Conservation (phyloP, 2,113 vertebrate genomes). For the Rallus limicola region DNA sequence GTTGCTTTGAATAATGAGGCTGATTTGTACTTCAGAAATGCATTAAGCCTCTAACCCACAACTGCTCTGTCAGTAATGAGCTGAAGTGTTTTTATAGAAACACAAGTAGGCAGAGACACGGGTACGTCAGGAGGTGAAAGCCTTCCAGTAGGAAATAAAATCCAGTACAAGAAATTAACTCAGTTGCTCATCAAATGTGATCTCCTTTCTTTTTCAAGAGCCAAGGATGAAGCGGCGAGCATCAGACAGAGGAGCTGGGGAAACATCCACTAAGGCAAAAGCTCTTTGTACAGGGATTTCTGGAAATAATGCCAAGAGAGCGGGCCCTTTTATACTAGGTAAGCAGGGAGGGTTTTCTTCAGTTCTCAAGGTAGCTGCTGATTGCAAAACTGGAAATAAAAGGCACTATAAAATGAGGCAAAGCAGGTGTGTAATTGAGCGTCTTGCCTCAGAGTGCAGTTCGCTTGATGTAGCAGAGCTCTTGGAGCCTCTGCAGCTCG, state of each 20-base stretch:
- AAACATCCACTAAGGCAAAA: slow-evolving; percentile 90
- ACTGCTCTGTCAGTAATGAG: slow-evolving; percentile 4
- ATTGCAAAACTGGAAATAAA: background rate
- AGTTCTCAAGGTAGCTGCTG: background rate
- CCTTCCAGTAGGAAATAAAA: background rate
- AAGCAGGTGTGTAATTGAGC: background rate
- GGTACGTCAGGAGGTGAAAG: slow-evolving; percentile 13
- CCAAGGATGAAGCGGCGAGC: slow-evolving; percentile 96
- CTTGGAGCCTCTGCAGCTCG: background rate
- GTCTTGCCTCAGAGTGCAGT: background rate
- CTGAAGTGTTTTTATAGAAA: background rate
- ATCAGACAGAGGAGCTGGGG: slow-evolving; percentile 93
- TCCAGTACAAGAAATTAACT: background rate
- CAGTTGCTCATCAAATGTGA: background rate
- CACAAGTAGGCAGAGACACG: slow-evolving; percentile 10
- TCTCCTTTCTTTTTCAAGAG: slow-evolving; percentile 74
- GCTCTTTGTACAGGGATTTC: slow-evolving; percentile 92
- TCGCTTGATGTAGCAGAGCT: background rate
- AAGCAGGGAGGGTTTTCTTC: slow-evolving; percentile 37
- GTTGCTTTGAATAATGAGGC: background rate
- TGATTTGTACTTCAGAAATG: background rate
- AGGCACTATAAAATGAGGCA: background rate
- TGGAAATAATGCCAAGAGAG: slow-evolving; percentile 94
- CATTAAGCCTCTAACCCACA: background rate
- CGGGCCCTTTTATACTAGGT: slow-evolving; percentile 96